Percentiles rank a stretch among this genome's conserved stretches.
Conservation (phyloP, 2,888 invertebrate species). For the Drosophila siamana region DNA sequence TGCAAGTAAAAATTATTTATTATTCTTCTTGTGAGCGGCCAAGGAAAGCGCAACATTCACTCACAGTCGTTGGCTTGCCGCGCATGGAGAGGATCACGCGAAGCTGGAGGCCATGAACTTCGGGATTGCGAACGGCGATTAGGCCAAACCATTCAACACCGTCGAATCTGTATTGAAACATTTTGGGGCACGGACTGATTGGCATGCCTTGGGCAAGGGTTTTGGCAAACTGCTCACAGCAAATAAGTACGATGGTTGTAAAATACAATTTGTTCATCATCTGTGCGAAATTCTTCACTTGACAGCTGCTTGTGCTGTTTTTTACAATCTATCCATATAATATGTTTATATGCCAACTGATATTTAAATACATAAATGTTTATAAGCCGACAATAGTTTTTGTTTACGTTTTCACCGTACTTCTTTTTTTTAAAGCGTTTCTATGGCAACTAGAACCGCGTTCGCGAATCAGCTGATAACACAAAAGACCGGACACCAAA, state of each 20-base stretch:
- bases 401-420: background rate
- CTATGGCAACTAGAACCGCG: background rate
- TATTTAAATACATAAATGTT: background rate
- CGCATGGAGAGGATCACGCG: constrained; percentile 82
- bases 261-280: constrained; percentile 58
- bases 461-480: background rate
- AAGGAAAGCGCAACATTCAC: constrained; percentile 29
- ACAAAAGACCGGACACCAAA: too few relatives aligned
- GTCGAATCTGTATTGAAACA: constrained; percentile 85
- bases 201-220: constrained; percentile 80
- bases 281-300: background rate
- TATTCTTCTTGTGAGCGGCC: background rate
- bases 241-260: constrained; percentile 58
- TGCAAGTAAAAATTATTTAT: constrained; percentile 67
- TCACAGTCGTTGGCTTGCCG: constrained; percentile 83
- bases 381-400: background rate
- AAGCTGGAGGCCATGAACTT: constrained; percentile 76
- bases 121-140: constrained; percentile 83
- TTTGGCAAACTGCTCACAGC: constrained; percentile 63
- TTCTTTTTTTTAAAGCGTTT: background rate
- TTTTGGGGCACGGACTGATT: constrained; percentile 83
- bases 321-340: too few relatives aligned
- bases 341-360: too few relatives aligned
- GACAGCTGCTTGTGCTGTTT: too few relatives aligned
- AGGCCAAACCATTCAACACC: constrained; percentile 85